A percentile compares a stretch with the other conserved stretches of the same genome.
These are phyloP conservation scores for Ectropis crepuscularia DNA, from an alignment of 2,888 invertebrate genomes.

Conservation along the genomic window DNA sequence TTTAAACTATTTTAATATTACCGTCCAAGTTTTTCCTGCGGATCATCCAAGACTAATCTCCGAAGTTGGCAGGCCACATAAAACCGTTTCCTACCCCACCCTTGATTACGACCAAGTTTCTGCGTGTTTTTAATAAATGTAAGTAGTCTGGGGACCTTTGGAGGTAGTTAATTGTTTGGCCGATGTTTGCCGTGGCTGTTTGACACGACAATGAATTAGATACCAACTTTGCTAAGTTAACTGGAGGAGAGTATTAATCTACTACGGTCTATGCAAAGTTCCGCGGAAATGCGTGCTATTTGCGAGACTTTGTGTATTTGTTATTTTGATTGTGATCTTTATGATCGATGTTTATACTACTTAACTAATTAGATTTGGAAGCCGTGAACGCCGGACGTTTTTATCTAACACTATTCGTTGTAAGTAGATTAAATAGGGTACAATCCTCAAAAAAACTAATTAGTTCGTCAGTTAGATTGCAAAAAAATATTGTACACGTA, in stretches of 20 bases:
- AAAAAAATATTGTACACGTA: too few relatives aligned
- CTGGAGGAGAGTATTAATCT: constrained; percentile 4
- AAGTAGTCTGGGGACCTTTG: constrained; percentile 22
- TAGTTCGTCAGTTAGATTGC: too few relatives aligned
- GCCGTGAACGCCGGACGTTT: too few relatives aligned
- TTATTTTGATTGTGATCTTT: background rate
- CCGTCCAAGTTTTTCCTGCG: too few relatives aligned
- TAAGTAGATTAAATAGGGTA: too few relatives aligned
- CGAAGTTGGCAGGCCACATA: constrained; percentile 18
- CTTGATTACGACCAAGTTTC: constrained; percentile 25
- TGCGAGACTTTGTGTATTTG: too few relatives aligned
- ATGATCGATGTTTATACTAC: background rate
- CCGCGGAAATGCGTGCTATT: too few relatives aligned
- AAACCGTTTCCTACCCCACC: constrained; percentile 6
- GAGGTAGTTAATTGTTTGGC: constrained; percentile 37
- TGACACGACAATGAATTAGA: constrained; percentile 37
- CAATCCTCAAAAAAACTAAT: too few relatives aligned
- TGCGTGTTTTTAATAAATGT: constrained; percentile 36
- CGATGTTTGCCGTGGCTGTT: constrained; percentile 29
- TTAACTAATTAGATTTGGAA: background rate
- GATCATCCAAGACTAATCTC: constrained; percentile 14
- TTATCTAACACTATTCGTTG: too few relatives aligned
- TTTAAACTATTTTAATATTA: too few relatives aligned
- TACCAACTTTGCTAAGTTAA: constrained; percentile 23
- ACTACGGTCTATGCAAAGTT: background rate